A percentile compares a stretch with the other conserved stretches of the same genome.
Evolutionary conservation across 2,113 vertebrate species (phyloP).

Genomic region (Takifugu bimaculatus): DNA sequence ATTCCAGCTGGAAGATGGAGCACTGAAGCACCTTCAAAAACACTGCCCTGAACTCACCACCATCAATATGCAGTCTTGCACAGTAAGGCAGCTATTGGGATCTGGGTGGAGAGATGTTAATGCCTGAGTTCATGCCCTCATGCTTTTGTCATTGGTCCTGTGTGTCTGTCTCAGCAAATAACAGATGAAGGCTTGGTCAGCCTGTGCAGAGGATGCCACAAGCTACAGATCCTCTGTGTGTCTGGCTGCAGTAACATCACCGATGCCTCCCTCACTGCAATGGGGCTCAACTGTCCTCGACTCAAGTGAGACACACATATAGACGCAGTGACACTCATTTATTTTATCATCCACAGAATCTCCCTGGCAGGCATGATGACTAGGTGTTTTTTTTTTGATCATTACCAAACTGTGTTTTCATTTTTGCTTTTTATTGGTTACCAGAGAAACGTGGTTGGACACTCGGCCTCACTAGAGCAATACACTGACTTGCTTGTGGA

Average conservation of each 20-base stretch:
- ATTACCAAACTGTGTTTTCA: background rate
- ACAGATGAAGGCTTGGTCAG: conserved; percentile 88
- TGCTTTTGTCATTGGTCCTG: conserved; percentile 12
- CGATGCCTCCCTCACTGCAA: conserved; percentile 86
- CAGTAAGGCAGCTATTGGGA: conserved; percentile 71
- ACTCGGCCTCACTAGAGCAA: too few species aligned
- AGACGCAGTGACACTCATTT: background rate
- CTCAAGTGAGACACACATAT: conserved; percentile 81
- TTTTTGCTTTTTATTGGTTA: background rate
- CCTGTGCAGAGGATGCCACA: conserved; percentile 85
- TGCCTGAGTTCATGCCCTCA: background rate
- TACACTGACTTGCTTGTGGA: too few species aligned
- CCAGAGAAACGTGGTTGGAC: too few species aligned
- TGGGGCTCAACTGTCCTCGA: conserved; percentile 88
- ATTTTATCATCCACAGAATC: background rate
- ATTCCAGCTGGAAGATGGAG: conserved; percentile 84
- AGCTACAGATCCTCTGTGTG: conserved; percentile 87
- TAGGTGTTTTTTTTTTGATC: background rate
- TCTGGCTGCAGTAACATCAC: conserved; percentile 90
- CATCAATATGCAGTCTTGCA: conserved; percentile 90
- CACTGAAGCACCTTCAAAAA: conserved; percentile 87
- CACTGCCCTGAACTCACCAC: conserved; percentile 87
- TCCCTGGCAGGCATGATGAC: background rate
- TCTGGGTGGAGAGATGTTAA: background rate
- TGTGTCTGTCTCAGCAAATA: conserved; percentile 74